Percentiles rank a stretch among this genome's conserved stretches.
Evolutionary conservation across 2,797 vertebrate species (phyloP).

Genomic region (Staurois parvus): DNA sequence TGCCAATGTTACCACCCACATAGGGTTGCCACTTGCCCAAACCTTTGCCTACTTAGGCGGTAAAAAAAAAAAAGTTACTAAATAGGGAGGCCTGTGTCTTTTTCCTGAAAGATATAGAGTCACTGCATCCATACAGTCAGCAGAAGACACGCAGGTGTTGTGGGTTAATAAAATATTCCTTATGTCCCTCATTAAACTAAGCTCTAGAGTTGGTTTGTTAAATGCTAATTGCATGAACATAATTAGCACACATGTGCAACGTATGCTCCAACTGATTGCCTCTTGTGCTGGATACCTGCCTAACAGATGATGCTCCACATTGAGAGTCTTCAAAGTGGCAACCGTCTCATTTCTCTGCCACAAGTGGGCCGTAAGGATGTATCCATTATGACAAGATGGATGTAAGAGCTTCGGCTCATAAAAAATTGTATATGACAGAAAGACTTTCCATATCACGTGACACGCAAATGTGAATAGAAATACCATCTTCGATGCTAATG

Average conservation of each 20-base stretch:
- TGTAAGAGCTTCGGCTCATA: not conserved
- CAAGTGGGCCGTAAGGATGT: not conserved
- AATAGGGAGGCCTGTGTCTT: too few relatives aligned
- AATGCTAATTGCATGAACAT: slow-evolving; percentile 14
- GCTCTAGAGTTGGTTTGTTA: not conserved
- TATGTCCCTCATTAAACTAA: not conserved
- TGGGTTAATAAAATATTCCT: not conserved
- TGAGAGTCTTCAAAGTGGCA: not conserved
- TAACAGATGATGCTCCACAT: slow-evolving; percentile 22
- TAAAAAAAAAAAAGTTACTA: too few relatives aligned
- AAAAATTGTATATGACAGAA: not conserved
- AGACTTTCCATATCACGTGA: not conserved
- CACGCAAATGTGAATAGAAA: not conserved
- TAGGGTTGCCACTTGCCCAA: too few relatives aligned
- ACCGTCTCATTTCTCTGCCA: not conserved
- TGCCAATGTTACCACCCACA: too few relatives aligned
- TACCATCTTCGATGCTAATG: not conserved
- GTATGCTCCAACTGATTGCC: slow-evolving; percentile 8
- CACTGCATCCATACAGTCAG: not conserved
- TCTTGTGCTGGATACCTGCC: slow-evolving; percentile 12
- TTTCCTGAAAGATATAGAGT: too few relatives aligned
- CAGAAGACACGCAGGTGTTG: not conserved
- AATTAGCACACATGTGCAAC: slow-evolving; percentile 8
- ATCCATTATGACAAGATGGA: not conserved
- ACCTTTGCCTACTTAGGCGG: too few relatives aligned